Evolutionary conservation across 2,113 vertebrate genomes (phyloP).

Genomic region (Phyllostomus discolor): DNA sequence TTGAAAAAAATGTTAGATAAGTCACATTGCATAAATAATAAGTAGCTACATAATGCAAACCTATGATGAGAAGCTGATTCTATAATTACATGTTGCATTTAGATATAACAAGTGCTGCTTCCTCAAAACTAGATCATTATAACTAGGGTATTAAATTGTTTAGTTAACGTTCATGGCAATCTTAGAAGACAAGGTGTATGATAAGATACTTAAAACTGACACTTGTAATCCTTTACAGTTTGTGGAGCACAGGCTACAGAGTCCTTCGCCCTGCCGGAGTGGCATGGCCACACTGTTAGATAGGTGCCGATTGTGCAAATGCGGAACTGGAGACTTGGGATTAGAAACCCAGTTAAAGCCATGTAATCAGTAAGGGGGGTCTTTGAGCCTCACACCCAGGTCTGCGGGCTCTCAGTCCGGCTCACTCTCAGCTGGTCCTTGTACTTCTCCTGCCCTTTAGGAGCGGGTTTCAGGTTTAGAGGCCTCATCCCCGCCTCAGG

Average conservation of each 20-base stretch:
- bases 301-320: not conserved
- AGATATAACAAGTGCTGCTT: not conserved
- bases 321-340: not conserved
- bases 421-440: not conserved
- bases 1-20: not conserved
- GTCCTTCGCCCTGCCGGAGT: not conserved
- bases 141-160: not conserved
- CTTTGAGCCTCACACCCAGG: not conserved
- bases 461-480: not conserved
- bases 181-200: not conserved
- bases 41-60: not conserved
- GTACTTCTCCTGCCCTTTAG: not conserved
- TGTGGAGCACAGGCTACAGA: not conserved
- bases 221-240: not conserved
- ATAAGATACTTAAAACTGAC: not conserved
- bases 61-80: not conserved
- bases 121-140: not conserved
- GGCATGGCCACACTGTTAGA: not conserved
- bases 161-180: not conserved
- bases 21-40: not conserved
- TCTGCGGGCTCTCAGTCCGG: not conserved
- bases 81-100: not conserved
- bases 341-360: not conserved
- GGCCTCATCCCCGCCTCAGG: not conserved
- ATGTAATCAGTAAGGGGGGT: not conserved